Conservation (phyloP, 1,140 invertebrate genomes). For the Probaryconus sp. region DNA sequence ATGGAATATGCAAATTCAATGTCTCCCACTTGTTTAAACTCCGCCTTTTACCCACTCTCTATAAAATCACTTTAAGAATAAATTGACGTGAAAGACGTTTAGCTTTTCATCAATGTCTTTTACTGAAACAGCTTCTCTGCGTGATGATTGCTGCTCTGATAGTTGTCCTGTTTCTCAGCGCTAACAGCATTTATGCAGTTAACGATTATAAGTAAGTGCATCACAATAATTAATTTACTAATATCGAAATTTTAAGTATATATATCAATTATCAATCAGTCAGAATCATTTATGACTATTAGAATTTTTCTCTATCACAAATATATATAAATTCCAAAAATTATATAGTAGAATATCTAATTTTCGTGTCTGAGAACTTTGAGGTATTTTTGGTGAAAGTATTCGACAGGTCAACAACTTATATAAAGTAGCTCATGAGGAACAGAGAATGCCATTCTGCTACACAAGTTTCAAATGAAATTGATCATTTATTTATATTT, state of each 20-base stretch:
- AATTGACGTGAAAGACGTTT: slow-evolving; percentile 42
- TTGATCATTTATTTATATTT: too few relatives aligned
- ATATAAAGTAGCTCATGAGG: too few relatives aligned
- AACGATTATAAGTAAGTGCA: slow-evolving; percentile 23
- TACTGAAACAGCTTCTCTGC: slow-evolving; percentile 33
- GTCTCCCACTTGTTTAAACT: slow-evolving; percentile 11
- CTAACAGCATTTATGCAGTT: slow-evolving; percentile 31
- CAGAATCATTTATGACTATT: not conserved
- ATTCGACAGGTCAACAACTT: not conserved
- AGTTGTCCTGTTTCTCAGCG: slow-evolving; percentile 31
- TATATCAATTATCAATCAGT: too few relatives aligned
- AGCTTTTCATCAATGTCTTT: slow-evolving; percentile 46
- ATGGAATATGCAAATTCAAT: slow-evolving; percentile 15
- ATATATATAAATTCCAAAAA: not conserved
- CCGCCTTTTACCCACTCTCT: slow-evolving; percentile 45
- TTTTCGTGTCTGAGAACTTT: too few relatives aligned
- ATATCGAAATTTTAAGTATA: too few relatives aligned
- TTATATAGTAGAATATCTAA: slow-evolving; percentile 1
- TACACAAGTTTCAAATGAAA: too few relatives aligned
- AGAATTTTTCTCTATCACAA: not conserved
- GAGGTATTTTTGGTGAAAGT: slow-evolving; percentile 20
- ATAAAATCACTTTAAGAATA: slow-evolving; percentile 58
- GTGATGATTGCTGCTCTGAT: slow-evolving; percentile 61
- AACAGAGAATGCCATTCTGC: too few relatives aligned
- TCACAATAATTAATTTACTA: too few relatives aligned